Evolutionary conservation across 2,113 vertebrate species (phyloP).

Genomic region (Opisthocomus hoazin): DNA sequence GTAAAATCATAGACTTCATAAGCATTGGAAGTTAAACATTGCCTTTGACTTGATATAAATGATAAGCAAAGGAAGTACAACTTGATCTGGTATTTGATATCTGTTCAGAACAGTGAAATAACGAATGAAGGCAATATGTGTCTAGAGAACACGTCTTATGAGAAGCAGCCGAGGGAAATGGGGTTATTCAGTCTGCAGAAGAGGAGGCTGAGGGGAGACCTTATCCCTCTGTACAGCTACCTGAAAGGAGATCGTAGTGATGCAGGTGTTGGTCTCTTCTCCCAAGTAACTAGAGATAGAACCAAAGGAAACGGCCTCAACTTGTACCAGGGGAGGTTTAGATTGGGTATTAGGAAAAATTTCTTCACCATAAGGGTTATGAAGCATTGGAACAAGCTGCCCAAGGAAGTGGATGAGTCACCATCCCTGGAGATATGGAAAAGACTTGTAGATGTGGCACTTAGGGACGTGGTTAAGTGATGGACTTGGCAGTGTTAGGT

Average conservation of each 20-base stretch:
- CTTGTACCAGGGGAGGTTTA: not conserved
- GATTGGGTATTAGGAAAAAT: not conserved
- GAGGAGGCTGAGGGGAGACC: not conserved
- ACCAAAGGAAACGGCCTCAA: not conserved
- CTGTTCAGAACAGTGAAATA: not conserved
- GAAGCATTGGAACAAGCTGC: not conserved
- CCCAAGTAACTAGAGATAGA: no score
- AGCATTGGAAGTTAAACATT: not conserved
- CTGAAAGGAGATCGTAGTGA: not conserved
- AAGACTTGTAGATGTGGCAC: accelerated
- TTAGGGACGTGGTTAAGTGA: not conserved
- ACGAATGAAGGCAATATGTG: not conserved
- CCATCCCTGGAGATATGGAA: not conserved
- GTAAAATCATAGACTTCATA: not conserved
- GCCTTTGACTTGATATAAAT: not conserved
- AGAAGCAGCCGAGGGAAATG: not conserved
- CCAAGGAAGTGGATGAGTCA: not conserved
- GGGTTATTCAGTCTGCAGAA: not conserved
- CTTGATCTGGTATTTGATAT: not conserved
- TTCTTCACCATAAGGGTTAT: not conserved
- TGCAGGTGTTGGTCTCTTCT: accelerated
- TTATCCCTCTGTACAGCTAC: not conserved
- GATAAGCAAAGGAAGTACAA: not conserved
- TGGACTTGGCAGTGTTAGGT: not conserved
- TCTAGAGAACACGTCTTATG: not conserved